A percentile compares a stretch with the other conserved stretches of the same genome.
Evolutionary conservation across 2,797 vertebrate genomes (phyloP).

Genomic region (Enteromius paludinosus): DNA sequence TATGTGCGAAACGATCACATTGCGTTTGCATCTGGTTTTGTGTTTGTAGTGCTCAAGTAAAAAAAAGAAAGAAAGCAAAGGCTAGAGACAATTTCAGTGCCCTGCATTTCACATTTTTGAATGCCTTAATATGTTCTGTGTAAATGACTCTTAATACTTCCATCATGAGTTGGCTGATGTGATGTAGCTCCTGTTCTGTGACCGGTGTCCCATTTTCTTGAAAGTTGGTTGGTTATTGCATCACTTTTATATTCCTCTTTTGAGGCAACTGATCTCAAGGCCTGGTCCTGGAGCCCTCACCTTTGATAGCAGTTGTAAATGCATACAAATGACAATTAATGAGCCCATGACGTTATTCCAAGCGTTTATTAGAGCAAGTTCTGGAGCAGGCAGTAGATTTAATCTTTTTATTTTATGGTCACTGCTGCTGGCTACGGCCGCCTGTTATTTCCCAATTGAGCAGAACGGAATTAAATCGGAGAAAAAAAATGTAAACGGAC

Average conservation of each 20-base stretch:
- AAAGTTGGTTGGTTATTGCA: slow-evolving; percentile 37
- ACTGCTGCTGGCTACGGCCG: background rate
- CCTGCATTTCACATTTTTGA: background rate
- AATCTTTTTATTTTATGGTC: slow-evolving; percentile 11
- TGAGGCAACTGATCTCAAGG: background rate
- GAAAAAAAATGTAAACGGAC: background rate
- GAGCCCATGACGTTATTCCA: background rate
- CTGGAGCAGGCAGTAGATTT: slow-evolving; percentile 2
- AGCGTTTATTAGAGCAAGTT: slow-evolving; percentile 12
- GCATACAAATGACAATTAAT: background rate
- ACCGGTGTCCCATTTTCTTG: background rate
- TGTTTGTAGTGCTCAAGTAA: background rate
- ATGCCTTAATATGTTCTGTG: background rate
- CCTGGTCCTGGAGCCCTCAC: background rate
- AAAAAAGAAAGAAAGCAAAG: background rate
- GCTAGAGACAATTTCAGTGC: background rate
- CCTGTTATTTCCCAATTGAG: slow-evolving; percentile 25
- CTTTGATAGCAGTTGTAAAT: slow-evolving; percentile 18
- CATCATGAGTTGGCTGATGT: background rate
- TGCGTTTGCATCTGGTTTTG: background rate
- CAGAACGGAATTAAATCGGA: background rate
- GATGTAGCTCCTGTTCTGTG: slow-evolving; percentile 10
- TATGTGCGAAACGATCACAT: background rate
- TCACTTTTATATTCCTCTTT: slow-evolving; percentile 24
- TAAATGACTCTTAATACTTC: background rate